Evolutionary conservation across 64 coral and sea anemone genomes (phyloP), one percentile per base, ranked within the genome.

Genomic region (Stichodactyla mertensii): DNA sequence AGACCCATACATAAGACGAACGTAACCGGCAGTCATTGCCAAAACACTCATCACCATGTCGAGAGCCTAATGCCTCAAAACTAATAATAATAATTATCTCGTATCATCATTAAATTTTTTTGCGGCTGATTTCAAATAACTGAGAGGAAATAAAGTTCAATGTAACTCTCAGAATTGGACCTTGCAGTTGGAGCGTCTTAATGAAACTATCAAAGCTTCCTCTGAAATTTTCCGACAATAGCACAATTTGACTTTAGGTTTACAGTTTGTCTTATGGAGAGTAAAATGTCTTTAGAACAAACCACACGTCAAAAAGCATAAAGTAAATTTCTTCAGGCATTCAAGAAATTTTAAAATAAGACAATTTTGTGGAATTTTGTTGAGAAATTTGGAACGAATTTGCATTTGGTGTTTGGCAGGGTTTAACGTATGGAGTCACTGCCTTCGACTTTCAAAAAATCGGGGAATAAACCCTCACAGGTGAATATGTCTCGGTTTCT

Each of bases 41-140:
- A n/a, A 7, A 27, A 66, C 19, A 18, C 24, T 23, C 24, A 8
- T 74, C 24, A 27, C 27, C 0, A 10, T 20, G 23, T 31, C n/a
- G 6, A 74, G 26, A 2, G 23, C 69, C 19, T 22, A 6, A 31
- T 31, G 69, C 24, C 69, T 31, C 24, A 74, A 74, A 31, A 66
- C 62, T 66, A 66, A 26, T 36, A 74, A 74, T 31, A 28, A 74
- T 31, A 74, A 74, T 28, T 11, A n/a, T 74, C 11, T 31, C 8
- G 16, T 23, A 31, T 27, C 24, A 74, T 74, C 69, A 74, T 26
- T 74, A 74, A 74, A 26, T 1, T 27, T 69, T 15, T 15, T 74
- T 74, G 24, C 69, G 69, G 69, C 69, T 74, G 27, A 31, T 23
- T 74, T 74, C 69, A 74, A 74, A 74, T 74, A 26, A 74, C 24